Percentiles rank a stretch among this genome's conserved stretches.
phyloP scores from a whole-genome alignment of 2,113 vertebrate genomes.

The Notarius lentiginosus region DNA sequence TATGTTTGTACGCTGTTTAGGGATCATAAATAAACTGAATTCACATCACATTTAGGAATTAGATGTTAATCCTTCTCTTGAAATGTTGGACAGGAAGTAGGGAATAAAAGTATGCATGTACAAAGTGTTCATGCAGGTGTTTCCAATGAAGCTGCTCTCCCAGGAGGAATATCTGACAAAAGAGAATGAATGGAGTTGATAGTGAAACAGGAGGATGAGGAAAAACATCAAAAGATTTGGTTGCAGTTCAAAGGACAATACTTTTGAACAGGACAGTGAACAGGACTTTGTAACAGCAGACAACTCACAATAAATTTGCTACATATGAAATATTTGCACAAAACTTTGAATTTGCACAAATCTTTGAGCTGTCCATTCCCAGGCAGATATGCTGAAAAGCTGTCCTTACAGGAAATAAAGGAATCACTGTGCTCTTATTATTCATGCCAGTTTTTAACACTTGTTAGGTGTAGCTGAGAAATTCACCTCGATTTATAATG shows the following conservation, averaged over 20 bases:
- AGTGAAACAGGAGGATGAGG: conserved; percentile 44
- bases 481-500: background rate
- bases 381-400: conserved; percentile 17
- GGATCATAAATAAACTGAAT: background rate
- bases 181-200: conserved; percentile 55
- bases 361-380: conserved; percentile 14
- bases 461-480: background rate
- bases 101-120: conserved; percentile 62
- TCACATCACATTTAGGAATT: conserved; percentile 18
- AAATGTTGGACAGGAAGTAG: conserved; percentile 29
- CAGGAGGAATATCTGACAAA: conserved; percentile 48
- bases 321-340: conserved; percentile 22
- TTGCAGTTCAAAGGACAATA: conserved; percentile 60
- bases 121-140: conserved; percentile 67
- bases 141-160: conserved; percentile 58
- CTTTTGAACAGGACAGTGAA: conserved; percentile 53
- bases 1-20: background rate
- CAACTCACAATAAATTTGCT: conserved; percentile 48
- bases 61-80: conserved; percentile 24
- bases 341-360: conserved; percentile 3
- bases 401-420: background rate
- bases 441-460: conserved; percentile 3
- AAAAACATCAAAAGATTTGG: conserved; percentile 66
- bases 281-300: conserved; percentile 48
- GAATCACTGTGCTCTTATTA: background rate